phyloP scores from a whole-genome alignment of 2,113 vertebrate genomes.

The Sminthopsis crassicaudata region DNA sequence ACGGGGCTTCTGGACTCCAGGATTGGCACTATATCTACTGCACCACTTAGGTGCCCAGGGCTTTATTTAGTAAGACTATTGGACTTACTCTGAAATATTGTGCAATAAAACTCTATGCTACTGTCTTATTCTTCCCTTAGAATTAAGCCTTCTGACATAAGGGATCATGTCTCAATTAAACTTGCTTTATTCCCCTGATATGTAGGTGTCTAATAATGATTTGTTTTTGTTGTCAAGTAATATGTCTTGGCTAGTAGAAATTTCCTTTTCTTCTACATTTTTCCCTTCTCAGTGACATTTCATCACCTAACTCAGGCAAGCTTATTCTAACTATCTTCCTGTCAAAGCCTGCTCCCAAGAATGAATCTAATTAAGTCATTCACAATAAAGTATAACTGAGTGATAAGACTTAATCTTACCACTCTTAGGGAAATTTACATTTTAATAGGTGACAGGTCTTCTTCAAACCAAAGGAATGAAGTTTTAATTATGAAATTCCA shows the following conservation, averaged over 20 bases:
- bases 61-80: neutral
- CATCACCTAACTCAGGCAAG: neutral
- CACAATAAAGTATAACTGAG: neutral
- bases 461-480: neutral
- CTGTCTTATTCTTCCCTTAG: neutral
- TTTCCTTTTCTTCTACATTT: neutral
- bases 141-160: neutral
- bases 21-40: neutral
- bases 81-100: neutral
- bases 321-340: neutral
- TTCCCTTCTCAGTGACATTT: neutral
- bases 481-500: neutral
- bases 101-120: neutral
- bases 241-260: neutral
- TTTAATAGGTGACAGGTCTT: neutral
- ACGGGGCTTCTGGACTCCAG: neutral
- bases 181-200: neutral
- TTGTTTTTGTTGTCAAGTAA: neutral
- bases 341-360: neutral
- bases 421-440: neutral
- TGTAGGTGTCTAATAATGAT: neutral
- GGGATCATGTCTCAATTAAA: neutral
- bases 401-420: slow-evolving; percentile 3
- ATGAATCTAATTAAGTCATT: slow-evolving; percentile 4
- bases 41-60: neutral